These are phyloP conservation scores for Gastracanthus pulcherrimus DNA, from an alignment of 2,888 invertebrate species.

Conservation along the genomic window DNA sequence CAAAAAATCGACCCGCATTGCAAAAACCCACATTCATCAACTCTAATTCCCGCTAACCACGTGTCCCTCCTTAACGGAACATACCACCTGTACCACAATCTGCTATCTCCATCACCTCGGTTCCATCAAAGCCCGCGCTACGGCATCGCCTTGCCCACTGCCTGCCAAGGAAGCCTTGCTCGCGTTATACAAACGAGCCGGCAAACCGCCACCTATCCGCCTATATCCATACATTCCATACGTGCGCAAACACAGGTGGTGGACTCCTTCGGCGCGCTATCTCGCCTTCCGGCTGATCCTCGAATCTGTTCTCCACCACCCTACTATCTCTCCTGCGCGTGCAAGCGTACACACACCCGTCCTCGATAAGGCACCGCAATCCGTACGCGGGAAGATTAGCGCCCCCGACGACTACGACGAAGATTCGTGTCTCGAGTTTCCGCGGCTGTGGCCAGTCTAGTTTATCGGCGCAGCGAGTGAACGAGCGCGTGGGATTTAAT, in stretches of 20 bases:
- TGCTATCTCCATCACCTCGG: background rate
- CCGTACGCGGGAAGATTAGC: constrained; percentile 36
- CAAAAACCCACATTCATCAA: too few relatives aligned
- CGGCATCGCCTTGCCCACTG: background rate
- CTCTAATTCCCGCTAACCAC: background rate
- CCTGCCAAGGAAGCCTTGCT: background rate
- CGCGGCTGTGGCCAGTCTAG: background rate
- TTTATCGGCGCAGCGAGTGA: background rate
- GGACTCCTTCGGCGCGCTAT: background rate
- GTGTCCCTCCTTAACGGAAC: too few relatives aligned
- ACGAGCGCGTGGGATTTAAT: constrained; percentile 10
- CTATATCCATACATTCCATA: background rate
- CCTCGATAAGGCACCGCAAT: constrained; percentile 37
- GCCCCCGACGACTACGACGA: background rate
- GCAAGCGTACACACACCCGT: background rate
- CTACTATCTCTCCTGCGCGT: background rate
- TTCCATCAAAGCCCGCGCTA: background rate
- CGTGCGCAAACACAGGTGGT: background rate
- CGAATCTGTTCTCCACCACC: constrained; percentile 19
- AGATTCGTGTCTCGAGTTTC: constrained; percentile 16
- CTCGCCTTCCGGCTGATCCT: constrained; percentile 22
- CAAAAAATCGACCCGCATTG: too few relatives aligned
- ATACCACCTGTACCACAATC: too few relatives aligned
- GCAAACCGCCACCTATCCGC: too few relatives aligned
- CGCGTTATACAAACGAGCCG: background rate